Base-by-base conservation (phyloP, 2,797 vertebrate genomes). In the Halcyon badia region DNA sequence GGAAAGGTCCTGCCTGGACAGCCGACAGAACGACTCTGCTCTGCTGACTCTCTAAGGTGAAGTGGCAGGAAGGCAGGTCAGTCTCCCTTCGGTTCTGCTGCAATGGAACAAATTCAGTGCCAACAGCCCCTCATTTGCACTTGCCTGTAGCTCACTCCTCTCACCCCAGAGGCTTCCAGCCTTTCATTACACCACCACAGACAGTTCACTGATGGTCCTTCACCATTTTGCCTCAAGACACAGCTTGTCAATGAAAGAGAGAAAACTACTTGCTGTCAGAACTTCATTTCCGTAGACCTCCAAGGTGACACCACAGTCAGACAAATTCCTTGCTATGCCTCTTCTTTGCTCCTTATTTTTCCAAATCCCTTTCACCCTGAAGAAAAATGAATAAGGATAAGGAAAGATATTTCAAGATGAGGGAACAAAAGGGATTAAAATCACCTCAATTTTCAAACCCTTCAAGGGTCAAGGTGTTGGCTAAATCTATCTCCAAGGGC, bases 211-310 rank as follows among this genome's bases (percentile, higher is more conserved):
- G 17, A 44, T 5, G 30, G 44, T 51, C 48, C 71, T 66, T 20
- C 31, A 8, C n/a, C 15, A 42, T 35, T 73, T 12, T 52, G 10
- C 60, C 39, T 64, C 48, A 65, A 84, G 70, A 48, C 30, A 31
- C 52, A 98, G 98, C 97, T 98, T 98, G 96, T 98, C 98, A 75
- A 98, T 98, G 90, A 98, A 98, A 97, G 98, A 98, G 61, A 99
- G 97, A 26, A 98, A 92, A 98, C 96, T 7, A 89, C 98, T 97
- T 98, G 95, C 95, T 98, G 98, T 10, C 98, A 96, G 5, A 82
- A 82, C 18, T 83, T 66, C 98, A 98, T 98, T 95, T 98, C 88
- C 94, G 97, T 98, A 7, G 98, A 98, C 84, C 98, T 98, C 22
- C 98, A 97, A 97, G 95, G 98, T 98, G 52, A 24, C 31, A 14